Conservation (phyloP, 2,888 invertebrate species). For the Smittia sp. region DNA sequence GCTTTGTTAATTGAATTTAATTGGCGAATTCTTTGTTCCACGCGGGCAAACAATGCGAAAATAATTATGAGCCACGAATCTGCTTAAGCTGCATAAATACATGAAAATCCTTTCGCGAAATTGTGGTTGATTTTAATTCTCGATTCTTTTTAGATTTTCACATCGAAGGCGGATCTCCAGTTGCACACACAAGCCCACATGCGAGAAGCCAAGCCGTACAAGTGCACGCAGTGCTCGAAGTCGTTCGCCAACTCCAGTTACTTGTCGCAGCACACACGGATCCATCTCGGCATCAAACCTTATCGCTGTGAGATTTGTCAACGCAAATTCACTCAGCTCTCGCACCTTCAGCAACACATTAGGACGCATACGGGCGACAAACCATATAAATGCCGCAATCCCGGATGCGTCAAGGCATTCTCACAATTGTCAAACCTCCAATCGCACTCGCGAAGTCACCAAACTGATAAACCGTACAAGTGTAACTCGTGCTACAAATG, state of each 20-base stretch:
- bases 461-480: constrained; percentile 99
- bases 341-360: constrained; percentile 99
- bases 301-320: constrained; percentile 98
- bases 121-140: background rate
- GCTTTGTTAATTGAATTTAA: constrained; percentile 23
- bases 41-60: background rate
- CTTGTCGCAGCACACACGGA: constrained; percentile 97
- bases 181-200: constrained; percentile 97
- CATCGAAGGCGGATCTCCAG: constrained; percentile 95
- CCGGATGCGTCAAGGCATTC: constrained; percentile 98
- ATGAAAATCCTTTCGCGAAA: constrained; percentile 12
- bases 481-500: constrained; percentile 99
- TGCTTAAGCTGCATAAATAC: background rate
- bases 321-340: constrained; percentile 97
- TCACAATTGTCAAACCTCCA: constrained; percentile 98
- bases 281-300: constrained; percentile 98
- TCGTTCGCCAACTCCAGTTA: constrained; percentile 99
- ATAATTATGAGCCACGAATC: background rate
- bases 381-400: constrained; percentile 96
- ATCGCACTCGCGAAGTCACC: constrained; percentile 98
- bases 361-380: constrained; percentile 99
- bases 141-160: constrained; percentile 79
- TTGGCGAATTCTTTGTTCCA: background rate
- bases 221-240: constrained; percentile 98
- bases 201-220: constrained; percentile 99